Evolutionary conservation across 2,797 vertebrate species (phyloP).

Genomic region (Aeoliscus strigatus): DNA sequence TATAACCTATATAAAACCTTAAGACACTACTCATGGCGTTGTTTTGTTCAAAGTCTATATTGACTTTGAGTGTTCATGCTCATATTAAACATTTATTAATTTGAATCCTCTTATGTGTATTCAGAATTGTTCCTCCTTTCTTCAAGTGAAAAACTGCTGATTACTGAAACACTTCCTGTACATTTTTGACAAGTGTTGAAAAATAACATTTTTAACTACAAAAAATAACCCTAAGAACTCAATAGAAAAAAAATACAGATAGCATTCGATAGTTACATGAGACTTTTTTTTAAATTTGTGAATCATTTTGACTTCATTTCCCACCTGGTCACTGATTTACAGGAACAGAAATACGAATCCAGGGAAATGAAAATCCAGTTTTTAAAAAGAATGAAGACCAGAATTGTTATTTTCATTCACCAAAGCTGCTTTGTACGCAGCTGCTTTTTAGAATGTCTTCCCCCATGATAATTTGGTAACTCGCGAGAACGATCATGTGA

Average conservation of each 20-base stretch:
- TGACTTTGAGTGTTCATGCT: not conserved
- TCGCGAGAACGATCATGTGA: too few species aligned
- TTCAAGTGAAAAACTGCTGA: too few species aligned
- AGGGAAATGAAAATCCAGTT: too few species aligned
- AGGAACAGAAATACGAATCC: not conserved
- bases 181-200: not conserved
- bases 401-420: not conserved
- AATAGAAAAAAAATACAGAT: too few species aligned
- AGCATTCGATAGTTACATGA: too few species aligned
- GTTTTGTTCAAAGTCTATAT: not conserved
- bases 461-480: not conserved
- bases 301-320: slow-evolving; percentile 12
- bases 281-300: too few species aligned
- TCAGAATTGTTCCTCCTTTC: not conserved
- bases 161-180: too few species aligned
- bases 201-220: not conserved
- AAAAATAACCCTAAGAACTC: too few species aligned
- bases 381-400: not conserved
- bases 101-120: not conserved
- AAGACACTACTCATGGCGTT: not conserved
- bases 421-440: not conserved
- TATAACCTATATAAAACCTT: too few species aligned
- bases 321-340: not conserved
- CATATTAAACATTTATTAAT: not conserved
- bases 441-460: not conserved